phyloP scores from a whole-genome alignment of 2,888 invertebrate genomes.

The Disparrhopalites patrizii region DNA sequence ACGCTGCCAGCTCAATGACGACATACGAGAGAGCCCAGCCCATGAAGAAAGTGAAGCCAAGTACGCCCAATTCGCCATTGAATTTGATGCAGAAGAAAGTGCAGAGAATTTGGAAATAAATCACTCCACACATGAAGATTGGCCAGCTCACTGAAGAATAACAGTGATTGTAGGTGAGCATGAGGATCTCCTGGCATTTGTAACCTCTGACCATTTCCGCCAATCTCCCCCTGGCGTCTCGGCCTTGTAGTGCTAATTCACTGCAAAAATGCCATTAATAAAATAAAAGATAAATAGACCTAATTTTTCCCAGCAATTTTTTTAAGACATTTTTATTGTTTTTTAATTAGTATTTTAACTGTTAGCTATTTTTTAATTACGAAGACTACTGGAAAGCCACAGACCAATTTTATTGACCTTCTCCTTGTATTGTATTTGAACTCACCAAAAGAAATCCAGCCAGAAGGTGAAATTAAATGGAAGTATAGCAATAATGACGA shows the following conservation, averaged over 20 bases:
- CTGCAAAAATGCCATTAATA: not conserved
- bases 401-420: too few species aligned
- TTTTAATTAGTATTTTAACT: too few species aligned
- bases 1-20: not conserved
- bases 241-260: not conserved
- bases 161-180: not conserved
- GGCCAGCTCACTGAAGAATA: not conserved
- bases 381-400: too few species aligned
- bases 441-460: too few species aligned
- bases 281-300: too few species aligned
- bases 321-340: too few species aligned
- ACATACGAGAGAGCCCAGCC: not conserved
- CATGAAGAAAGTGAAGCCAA: not conserved
- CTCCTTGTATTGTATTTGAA: too few species aligned
- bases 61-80: not conserved
- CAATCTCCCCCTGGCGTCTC: not conserved
- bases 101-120: slow-evolving; percentile 3
- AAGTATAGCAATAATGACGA: too few species aligned
- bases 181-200: not conserved
- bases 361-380: too few species aligned
- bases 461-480: too few species aligned
- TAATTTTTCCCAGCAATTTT: too few species aligned
- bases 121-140: not conserved
- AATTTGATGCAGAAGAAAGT: not conserved
- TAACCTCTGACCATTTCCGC: not conserved